These are phyloP conservation scores for Spizella passerina DNA, from an alignment of 2,797 vertebrate genomes.

Conservation along the genomic window DNA sequence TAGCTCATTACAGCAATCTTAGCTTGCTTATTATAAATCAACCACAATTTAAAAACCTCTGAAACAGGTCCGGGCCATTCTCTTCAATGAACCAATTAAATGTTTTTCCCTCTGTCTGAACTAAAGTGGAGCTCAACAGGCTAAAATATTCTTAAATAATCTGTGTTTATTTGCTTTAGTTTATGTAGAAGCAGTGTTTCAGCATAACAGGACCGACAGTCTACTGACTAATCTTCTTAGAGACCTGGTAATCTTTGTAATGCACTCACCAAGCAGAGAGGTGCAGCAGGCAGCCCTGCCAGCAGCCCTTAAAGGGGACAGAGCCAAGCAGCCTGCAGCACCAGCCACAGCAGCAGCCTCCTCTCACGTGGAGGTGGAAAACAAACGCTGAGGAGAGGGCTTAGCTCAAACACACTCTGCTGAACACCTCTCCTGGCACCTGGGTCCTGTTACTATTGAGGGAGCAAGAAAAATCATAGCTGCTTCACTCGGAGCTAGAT, in stretches of 20 bases:
- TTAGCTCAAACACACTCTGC: background rate
- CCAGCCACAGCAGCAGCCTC: background rate
- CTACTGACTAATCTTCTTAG: constrained; percentile 57
- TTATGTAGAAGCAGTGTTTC: background rate
- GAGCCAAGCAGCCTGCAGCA: background rate
- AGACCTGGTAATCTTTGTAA: constrained; percentile 34
- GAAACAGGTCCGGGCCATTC: background rate
- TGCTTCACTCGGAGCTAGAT: background rate
- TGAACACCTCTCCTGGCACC: background rate
- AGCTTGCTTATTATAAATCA: background rate
- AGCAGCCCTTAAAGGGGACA: constrained; percentile 22
- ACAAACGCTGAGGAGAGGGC: background rate
- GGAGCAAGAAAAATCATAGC: background rate
- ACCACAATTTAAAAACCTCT: background rate
- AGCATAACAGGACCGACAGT: background rate
- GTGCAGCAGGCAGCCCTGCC: background rate
- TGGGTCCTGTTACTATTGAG: background rate
- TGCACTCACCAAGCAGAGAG: background rate
- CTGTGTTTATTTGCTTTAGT: background rate
- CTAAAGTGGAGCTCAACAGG: background rate
- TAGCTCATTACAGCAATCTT: background rate
- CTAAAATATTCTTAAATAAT: background rate
- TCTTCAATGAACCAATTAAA: background rate
- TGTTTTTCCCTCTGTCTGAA: background rate
- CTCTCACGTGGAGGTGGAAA: rapidly evolving